Percentiles rank a stretch among this genome's conserved stretches.
Conservation (phyloP, 2,797 vertebrate species). For the Oryzias sinensis region DNA sequence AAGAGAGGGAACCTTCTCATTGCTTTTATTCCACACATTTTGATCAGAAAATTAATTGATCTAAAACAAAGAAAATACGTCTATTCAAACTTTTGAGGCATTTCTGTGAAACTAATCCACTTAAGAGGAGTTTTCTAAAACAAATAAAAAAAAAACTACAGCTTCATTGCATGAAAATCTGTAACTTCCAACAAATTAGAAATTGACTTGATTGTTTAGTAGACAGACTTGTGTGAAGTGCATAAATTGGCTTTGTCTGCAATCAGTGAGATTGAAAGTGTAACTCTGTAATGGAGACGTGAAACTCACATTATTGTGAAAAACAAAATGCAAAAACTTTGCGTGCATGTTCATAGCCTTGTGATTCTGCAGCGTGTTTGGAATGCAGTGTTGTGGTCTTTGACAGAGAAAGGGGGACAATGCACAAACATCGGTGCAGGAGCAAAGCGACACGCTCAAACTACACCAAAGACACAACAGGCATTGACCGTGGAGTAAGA, state of each 20-base stretch:
- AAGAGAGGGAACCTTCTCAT: too few species aligned
- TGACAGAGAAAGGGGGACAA: slow-evolving; percentile 15
- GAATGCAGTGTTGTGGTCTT: slow-evolving; percentile 23
- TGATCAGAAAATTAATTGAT: too few species aligned
- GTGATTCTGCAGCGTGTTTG: slow-evolving; percentile 33
- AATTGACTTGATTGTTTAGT: too few species aligned
- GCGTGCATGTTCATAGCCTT: slow-evolving; percentile 17
- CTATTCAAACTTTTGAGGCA: too few species aligned
- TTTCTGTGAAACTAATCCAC: too few species aligned
- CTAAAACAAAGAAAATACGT: too few species aligned
- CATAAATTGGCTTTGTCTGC: slow-evolving; percentile 21
- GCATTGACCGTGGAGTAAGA: neutral
- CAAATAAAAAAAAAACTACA: slow-evolving; percentile 56
- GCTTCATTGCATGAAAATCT: slow-evolving; percentile 39
- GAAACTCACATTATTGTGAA: slow-evolving; percentile 47
- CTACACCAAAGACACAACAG: neutral
- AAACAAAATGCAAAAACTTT: slow-evolving; percentile 33
- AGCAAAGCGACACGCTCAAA: neutral
- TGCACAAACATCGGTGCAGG: slow-evolving; percentile 14
- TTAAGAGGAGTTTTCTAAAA: too few species aligned
- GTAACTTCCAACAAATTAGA: neutral
- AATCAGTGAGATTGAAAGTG: slow-evolving; percentile 48
- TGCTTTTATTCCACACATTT: too few species aligned
- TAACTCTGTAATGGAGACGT: slow-evolving; percentile 34
- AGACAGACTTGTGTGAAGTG: too few species aligned